Evolutionary conservation across 2,113 vertebrate genomes (phyloP), one percentile per base, ranked within the genome.

Genomic region (Trogon melanurus): DNA sequence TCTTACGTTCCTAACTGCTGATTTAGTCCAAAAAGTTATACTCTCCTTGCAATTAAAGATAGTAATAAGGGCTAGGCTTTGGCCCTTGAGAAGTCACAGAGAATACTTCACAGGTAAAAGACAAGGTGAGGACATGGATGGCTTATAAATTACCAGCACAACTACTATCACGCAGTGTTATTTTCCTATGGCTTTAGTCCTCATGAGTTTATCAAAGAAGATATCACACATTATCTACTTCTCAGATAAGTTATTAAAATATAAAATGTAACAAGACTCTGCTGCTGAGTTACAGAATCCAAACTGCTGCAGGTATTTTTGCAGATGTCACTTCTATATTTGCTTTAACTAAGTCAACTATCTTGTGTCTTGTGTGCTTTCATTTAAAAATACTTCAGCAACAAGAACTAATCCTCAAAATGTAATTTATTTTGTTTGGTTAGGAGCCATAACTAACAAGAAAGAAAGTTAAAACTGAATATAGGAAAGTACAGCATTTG

Each of bases 121-220:
- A 73, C 3, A 88, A 78, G 20, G 8, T 64, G 56, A 74, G 11
- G 11, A 11, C 84, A 53, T 11, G 71, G 72, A 29, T 2, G 2
- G 8, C 2, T 91, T 84, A 65, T 58, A 82, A 82, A 70, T 91
- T 82, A 53, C 26, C 21, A 81, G 29, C 41, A 51, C 22, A 36
- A 48, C 56, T 72, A 71, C n/a, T 16, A 79, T 85, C 57, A 65
- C 13, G 11, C 6, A 58, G 16, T 29, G 73, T 78, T 85, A 71
- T 88, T 92, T 86, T 87, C 45, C 71, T 53, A 60, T 67, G 13
- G n/a, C 20, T 94, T 83, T 45, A 71, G 32, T 71, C 13, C 54
- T 92, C 91, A 92, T 41, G 23, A 75, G 16, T 34, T 86, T 84
- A 80, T 75, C 67, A 95, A 88, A 73, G 29, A 61, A 89, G 45